Conservation (phyloP, 2,113 vertebrate species). For the Taxidea taxus region DNA sequence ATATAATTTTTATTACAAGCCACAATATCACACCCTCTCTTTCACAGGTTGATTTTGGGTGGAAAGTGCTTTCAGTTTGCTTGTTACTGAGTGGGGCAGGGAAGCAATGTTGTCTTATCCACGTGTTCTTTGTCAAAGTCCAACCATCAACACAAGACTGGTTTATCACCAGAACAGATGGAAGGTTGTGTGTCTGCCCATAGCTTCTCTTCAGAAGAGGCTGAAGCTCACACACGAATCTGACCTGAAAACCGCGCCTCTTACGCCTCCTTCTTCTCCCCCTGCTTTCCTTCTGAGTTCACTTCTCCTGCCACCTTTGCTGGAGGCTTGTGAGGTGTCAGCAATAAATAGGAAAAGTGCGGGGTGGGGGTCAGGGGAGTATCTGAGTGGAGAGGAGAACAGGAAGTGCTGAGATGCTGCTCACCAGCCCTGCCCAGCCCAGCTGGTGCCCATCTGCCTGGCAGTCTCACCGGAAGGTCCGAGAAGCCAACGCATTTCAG, state of each 20-base stretch:
- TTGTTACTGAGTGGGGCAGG: neutral
- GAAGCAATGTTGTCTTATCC: rapidly evolving
- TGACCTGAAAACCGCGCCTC: neutral
- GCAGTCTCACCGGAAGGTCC: neutral
- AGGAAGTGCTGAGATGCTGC: neutral
- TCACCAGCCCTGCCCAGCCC: too few relatives aligned
- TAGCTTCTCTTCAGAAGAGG: neutral
- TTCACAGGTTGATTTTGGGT: neutral
- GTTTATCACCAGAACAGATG: neutral
- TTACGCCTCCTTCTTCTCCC: neutral
- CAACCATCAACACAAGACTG: neutral
- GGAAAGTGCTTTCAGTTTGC: neutral
- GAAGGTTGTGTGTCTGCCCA: neutral
- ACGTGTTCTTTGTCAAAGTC: neutral
- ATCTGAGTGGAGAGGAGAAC: neutral
- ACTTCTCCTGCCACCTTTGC: neutral
- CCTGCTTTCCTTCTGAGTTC: constrained; percentile 41
- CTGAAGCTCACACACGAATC: neutral
- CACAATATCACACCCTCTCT: neutral
- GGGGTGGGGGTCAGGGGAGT: neutral
- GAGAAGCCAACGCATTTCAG: neutral
- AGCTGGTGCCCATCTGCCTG: too few relatives aligned
- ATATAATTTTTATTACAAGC: neutral
- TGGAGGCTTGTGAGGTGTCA: constrained; percentile 26
- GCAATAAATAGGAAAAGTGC: neutral